A percentile compares a stretch with the other conserved stretches of the same genome.
These are phyloP conservation scores for Prietella phreatophila DNA, from an alignment of 2,113 vertebrate species.

Conservation along the genomic window DNA sequence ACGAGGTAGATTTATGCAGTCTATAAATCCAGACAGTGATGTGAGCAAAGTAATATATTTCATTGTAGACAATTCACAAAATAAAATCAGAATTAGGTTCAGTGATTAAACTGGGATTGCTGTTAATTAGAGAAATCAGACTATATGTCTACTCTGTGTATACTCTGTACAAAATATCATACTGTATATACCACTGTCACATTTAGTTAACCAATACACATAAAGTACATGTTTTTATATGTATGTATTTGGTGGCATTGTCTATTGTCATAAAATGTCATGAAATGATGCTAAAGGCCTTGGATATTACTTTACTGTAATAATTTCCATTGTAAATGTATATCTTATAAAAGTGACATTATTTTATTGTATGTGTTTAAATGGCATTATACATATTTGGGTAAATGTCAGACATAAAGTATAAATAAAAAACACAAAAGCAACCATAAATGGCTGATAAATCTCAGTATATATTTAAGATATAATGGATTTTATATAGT, in stretches of 20 bases:
- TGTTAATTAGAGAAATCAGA: neutral
- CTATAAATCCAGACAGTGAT: neutral
- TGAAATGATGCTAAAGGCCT: neutral
- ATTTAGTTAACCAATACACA: neutral
- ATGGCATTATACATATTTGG: neutral
- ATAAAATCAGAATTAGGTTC: neutral
- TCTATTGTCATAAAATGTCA: no score
- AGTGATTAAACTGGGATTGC: neutral
- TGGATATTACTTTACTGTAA: neutral
- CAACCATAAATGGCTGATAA: neutral
- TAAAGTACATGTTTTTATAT: neutral
- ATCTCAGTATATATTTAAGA: neutral
- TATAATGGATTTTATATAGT: neutral
- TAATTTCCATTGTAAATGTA: neutral
- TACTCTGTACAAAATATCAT: neutral
- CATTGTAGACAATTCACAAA: neutral
- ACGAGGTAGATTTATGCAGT: neutral
- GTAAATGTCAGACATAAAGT: neutral
- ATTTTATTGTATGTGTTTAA: neutral
- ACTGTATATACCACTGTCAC: neutral
- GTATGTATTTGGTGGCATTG: neutral
- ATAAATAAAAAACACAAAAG: neutral
- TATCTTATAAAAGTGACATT: neutral
- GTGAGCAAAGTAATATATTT: neutral
- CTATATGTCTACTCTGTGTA: neutral